Base-by-base conservation (phyloP, 2,113 vertebrate species). In the Boleophthalmus pectinirostris region DNA sequence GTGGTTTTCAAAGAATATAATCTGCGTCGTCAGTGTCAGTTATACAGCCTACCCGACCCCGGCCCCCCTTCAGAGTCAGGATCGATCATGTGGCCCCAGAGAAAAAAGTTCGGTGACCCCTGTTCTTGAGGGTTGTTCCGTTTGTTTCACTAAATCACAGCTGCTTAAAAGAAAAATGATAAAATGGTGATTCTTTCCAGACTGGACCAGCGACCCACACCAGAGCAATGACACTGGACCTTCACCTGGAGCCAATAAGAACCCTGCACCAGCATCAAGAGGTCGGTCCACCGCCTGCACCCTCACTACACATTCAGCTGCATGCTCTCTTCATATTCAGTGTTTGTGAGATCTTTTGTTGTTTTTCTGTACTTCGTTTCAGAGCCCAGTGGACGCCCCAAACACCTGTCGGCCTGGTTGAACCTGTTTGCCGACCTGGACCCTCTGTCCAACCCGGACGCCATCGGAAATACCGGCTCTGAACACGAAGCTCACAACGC, bases 371-470 rank as follows among this genome's bases (percentile, higher is more conserved):
- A 25, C 61, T n/a, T 29, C 4, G 29, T 29, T 72, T 7, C 90
- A 98, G 97, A 95, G 54, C 77, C 91, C 66, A 56, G 85, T 11
- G 95, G 91, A 85, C 85, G 75, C 10, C 82, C 94, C 82, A 96
- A 94, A 74, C 96, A 98, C 81, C 93, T 96, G 80, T 96, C 94
- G 0, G 94, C 95, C 8, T 99, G 97, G 97, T 98, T 97, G 92
- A 96, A 93, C 91, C 95, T 99, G 77, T 98, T 99, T 49, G 98
- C 98, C 0, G 98, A 99, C 86, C 87, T 99, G 82, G 98, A 99
- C 90, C 98, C 98, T 0, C 92, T 99, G 77, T 95, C 97, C 64
- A 99, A 99, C 78, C 97, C 98, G 0, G 98, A 99, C 1, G 95
- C 97, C 1, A 87, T 99, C 38, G 98, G 98, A 67, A 95, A 94